These are phyloP conservation scores for Pangasius macronema DNA, from an alignment of 2,797 vertebrate species.

Conservation along the genomic window DNA sequence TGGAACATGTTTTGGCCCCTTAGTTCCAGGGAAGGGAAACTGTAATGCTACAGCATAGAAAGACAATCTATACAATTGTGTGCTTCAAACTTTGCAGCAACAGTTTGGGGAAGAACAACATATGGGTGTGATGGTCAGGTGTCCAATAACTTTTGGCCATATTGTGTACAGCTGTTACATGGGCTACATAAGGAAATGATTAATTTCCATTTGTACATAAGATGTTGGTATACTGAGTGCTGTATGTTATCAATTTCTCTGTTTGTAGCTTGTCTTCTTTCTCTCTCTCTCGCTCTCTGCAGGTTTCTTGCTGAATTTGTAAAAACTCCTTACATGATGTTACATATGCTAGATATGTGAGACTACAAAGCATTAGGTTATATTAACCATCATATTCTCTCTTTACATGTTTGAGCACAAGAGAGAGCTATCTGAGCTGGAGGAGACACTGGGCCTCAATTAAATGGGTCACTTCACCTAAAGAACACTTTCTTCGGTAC, in stretches of 20 bases:
- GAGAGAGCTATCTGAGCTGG: neutral
- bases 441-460: conserved; percentile 2
- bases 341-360: neutral
- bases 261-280: neutral
- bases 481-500: neutral
- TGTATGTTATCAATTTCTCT: neutral
- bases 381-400: neutral
- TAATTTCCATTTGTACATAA: neutral
- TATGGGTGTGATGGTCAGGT: neutral
- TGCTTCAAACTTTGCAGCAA: neutral
- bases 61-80: neutral
- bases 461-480: conserved; percentile 6
- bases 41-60: neutral
- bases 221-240: neutral
- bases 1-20: neutral
- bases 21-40: neutral
- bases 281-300: neutral
- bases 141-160: neutral
- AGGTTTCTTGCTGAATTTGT: neutral
- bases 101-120: neutral
- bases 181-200: neutral
- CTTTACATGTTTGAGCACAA: neutral
- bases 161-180: neutral
- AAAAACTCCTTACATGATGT: neutral
- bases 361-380: neutral